Conservation (phyloP, 2,888 invertebrate genomes). For the Abrostola tripartita region DNA sequence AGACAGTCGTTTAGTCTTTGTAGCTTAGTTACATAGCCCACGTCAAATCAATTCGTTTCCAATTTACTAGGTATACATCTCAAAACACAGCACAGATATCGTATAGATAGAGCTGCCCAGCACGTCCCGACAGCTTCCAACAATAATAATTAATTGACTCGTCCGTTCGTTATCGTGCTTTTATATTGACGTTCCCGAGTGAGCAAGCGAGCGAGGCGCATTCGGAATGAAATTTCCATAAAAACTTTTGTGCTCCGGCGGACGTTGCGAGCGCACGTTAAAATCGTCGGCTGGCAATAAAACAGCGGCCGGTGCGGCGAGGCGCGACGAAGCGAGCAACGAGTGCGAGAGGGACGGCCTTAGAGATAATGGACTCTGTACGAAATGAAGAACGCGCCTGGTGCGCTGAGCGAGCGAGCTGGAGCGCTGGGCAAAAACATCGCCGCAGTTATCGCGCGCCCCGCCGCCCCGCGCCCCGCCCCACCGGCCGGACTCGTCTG, state of each 20-base stretch:
- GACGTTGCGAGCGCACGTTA: conserved; percentile 89
- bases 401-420: conserved; percentile 83
- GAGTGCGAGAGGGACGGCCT: conserved; percentile 81
- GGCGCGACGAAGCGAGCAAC: conserved; percentile 81
- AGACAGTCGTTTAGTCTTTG: conserved; percentile 9
- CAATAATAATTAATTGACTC: conserved; percentile 89
- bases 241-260: conserved; percentile 88
- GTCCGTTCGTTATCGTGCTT: conserved; percentile 88
- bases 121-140: conserved; percentile 86
- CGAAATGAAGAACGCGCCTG: conserved; percentile 86
- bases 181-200: conserved; percentile 87
- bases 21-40: conserved; percentile 11
- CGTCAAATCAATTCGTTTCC: conserved; percentile 34
- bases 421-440: conserved; percentile 86
- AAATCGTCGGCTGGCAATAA: conserved; percentile 88
- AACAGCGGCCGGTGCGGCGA: conserved; percentile 88
- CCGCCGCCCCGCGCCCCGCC: conserved; percentile 63
- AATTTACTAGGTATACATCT: conserved; percentile 48
- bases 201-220: conserved; percentile 86
- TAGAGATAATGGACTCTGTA: conserved; percentile 86
- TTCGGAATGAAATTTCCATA: conserved; percentile 89
- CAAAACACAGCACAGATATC: conserved; percentile 68
- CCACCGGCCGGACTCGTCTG: conserved; percentile 78
- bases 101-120: conserved; percentile 76
- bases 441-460: conserved; percentile 84